Conservation (phyloP, 2,797 vertebrate genomes). For the Sarcophilus harrisii region DNA sequence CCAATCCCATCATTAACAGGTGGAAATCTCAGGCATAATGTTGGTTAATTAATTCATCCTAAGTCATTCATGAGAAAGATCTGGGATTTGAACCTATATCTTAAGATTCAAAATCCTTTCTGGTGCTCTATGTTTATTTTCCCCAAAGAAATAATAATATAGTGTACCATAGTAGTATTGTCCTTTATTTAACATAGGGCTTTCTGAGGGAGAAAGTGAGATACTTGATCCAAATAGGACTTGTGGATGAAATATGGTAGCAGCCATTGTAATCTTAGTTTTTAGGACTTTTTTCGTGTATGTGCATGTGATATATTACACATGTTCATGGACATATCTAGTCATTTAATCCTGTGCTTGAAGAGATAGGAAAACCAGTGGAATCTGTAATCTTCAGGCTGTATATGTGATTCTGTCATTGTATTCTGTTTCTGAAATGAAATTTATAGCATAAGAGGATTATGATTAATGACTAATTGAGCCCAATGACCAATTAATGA, state of each 20-base stretch:
- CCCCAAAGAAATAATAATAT: neutral
- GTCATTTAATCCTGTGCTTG: neutral
- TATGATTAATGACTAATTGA: neutral
- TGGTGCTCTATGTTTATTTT: neutral
- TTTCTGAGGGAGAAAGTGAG: neutral
- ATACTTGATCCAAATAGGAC: neutral
- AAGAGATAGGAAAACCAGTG: neutral
- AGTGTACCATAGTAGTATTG: neutral
- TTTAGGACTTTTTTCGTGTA: neutral
- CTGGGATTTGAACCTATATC: neutral
- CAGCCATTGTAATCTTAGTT: neutral
- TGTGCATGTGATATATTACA: neutral
- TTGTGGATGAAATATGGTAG: neutral
- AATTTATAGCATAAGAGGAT: neutral
- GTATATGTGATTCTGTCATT: neutral
- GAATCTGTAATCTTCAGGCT: neutral
- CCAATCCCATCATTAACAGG: neutral
- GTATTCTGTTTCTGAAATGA: neutral
- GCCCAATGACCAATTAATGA: neutral
- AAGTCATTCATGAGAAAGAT: neutral
- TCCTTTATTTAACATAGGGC: neutral
- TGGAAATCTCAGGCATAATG: neutral
- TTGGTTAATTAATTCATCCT: neutral
- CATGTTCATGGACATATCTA: neutral
- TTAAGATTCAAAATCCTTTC: neutral